Conservation (phyloP, 2,113 vertebrate genomes). For the Pica pica region DNA sequence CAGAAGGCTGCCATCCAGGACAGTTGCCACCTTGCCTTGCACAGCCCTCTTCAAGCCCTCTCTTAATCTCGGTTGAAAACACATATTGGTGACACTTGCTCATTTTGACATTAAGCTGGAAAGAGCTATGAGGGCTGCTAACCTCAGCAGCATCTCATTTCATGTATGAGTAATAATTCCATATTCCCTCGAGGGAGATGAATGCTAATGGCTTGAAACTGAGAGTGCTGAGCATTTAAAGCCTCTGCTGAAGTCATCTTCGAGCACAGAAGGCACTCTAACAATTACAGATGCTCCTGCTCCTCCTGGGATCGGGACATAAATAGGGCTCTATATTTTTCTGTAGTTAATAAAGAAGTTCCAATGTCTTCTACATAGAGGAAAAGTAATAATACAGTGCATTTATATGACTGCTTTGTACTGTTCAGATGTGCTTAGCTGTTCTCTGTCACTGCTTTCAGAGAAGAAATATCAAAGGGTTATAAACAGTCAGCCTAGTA, state of each 20-base stretch:
- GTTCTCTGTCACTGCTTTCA: neutral
- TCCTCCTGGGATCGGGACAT: neutral
- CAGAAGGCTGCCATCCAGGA: neutral
- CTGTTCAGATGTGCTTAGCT: neutral
- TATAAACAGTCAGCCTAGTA: neutral
- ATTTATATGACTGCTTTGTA: neutral
- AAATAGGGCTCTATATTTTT: neutral
- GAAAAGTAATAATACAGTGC: neutral
- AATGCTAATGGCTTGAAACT: constrained; percentile 26
- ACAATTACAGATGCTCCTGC: neutral
- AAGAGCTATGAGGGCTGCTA: neutral
- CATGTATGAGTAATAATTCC: constrained; percentile 21
- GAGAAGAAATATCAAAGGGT: neutral
- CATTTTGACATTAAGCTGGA: neutral
- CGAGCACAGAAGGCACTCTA: neutral
- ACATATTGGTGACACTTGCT: neutral
- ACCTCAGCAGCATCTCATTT: neutral
- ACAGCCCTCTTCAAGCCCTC: neutral
- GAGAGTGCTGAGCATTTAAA: constrained; percentile 31
- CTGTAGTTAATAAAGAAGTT: neutral
- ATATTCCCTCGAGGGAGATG: neutral
- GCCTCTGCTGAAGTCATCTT: neutral
- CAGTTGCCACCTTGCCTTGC: neutral
- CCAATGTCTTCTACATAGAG: neutral
- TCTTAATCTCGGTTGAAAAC: neutral